Conservation (phyloP, 2,797 vertebrate genomes). For the Sternotherus odoratus region DNA sequence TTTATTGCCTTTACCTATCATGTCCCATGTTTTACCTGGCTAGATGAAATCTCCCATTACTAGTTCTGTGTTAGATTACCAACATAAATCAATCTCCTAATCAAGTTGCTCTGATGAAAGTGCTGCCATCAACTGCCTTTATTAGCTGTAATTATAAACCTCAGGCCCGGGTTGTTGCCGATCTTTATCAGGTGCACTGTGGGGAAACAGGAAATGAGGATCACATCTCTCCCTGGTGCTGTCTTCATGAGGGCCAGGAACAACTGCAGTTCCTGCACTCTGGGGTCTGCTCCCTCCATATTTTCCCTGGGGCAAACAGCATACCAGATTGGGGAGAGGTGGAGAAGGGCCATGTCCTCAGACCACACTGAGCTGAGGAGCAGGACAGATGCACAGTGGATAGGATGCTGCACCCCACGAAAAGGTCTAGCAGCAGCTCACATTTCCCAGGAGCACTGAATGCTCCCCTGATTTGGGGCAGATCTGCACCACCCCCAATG, state of each 20-base stretch:
- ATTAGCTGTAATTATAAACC: neutral
- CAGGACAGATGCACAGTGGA: neutral
- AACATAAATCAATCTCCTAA: neutral
- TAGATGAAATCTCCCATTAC: neutral
- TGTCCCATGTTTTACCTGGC: neutral
- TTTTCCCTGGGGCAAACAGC: neutral
- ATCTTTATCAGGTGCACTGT: neutral
- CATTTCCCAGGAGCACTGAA: too few relatives aligned
- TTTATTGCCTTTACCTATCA: neutral
- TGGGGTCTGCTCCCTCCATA: neutral
- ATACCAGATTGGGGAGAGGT: neutral
- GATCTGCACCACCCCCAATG: neutral
- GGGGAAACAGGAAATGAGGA: neutral
- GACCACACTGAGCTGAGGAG: neutral
- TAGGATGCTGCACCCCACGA: too few relatives aligned
- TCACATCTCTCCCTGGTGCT: neutral
- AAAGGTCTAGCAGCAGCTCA: too few relatives aligned
- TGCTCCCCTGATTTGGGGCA: neutral
- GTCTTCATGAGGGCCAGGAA: neutral
- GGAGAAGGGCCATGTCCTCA: neutral
- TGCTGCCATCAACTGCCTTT: neutral
- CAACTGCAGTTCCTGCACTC: neutral
- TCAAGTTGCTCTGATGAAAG: constrained; percentile 18
- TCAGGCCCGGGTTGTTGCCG: neutral
- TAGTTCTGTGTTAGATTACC: neutral